A percentile compares a stretch with the other conserved stretches of the same genome.
Conservation (phyloP, 2,888 invertebrate genomes). For the Drosophila mulleri region DNA sequence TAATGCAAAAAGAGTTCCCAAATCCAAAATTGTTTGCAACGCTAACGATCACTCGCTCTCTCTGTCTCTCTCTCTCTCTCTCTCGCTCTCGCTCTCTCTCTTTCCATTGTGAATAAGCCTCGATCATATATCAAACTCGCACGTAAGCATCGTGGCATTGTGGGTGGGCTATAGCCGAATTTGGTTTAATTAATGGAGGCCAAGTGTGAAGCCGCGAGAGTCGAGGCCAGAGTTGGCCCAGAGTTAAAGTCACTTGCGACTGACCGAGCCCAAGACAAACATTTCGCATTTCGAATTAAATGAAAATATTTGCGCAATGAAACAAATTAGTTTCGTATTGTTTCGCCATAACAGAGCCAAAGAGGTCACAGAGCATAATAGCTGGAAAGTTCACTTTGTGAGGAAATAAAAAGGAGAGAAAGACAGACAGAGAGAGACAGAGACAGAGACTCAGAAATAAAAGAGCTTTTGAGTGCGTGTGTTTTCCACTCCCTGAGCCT, state of each 20-base stretch:
- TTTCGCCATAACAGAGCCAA: conserved; percentile 10
- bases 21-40: conserved; percentile 38
- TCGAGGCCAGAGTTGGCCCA: neutral
- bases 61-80: neutral
- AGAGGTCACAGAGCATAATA: neutral
- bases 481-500: too few species aligned
- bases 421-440: neutral
- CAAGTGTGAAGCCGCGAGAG: neutral
- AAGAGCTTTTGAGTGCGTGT: too few species aligned
- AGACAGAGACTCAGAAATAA: neutral
- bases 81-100: neutral
- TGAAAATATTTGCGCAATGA: conserved; percentile 68
- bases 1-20: conserved; percentile 42
- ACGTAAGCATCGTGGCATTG: conserved; percentile 59
- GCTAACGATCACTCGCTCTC: conserved; percentile 47
- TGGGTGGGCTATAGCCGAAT: conserved; percentile 68
- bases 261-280: conserved; percentile 48
- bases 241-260: conserved; percentile 7
- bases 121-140: conserved; percentile 78
- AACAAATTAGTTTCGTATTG: conserved; percentile 48
- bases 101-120: neutral
- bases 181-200: conserved; percentile 69
- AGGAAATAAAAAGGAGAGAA: neutral
- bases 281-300: conserved; percentile 62
- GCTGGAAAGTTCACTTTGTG: neutral